Conservation (phyloP, 2,888 invertebrate species). For the Lamproptera curius region DNA sequence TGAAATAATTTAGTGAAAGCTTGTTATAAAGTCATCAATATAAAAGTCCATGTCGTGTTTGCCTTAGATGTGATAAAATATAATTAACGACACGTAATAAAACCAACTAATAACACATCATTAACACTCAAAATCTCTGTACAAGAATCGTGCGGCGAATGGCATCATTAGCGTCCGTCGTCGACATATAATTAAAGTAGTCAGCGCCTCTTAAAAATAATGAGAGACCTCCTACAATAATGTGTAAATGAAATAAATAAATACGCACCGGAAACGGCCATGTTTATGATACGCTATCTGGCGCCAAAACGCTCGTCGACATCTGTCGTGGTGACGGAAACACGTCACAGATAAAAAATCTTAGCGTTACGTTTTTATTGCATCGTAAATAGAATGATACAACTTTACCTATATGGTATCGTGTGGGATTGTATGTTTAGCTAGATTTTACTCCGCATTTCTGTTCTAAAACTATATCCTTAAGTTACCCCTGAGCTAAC, state of each 20-base stretch:
- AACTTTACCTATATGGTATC: no score
- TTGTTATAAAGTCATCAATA: no score
- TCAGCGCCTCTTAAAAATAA: slow-evolving; percentile 16
- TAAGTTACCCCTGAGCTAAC: no score
- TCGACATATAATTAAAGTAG: slow-evolving; percentile 12
- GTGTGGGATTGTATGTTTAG: no score
- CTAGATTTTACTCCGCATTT: no score
- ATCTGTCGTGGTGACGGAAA: not conserved
- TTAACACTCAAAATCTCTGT: not conserved
- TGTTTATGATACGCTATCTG: not conserved
- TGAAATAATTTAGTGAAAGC: no score
- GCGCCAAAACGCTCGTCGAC: not conserved
- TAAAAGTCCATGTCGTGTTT: no score
- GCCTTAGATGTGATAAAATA: no score
- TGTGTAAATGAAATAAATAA: slow-evolving; percentile 1
- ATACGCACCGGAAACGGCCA: not conserved
- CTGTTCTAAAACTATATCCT: no score
- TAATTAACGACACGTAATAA: no score
- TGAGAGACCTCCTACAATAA: slow-evolving; percentile 6
- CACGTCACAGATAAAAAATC: not conserved
- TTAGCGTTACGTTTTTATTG: not conserved
- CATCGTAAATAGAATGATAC: no score
- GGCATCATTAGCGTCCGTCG: slow-evolving; percentile 14
- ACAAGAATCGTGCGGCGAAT: not conserved
- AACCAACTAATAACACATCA: no score